A percentile compares a stretch with the other conserved stretches of the same genome.
Conservation (phyloP, 2,113 vertebrate genomes). For the Isurus oxyrinchus region DNA sequence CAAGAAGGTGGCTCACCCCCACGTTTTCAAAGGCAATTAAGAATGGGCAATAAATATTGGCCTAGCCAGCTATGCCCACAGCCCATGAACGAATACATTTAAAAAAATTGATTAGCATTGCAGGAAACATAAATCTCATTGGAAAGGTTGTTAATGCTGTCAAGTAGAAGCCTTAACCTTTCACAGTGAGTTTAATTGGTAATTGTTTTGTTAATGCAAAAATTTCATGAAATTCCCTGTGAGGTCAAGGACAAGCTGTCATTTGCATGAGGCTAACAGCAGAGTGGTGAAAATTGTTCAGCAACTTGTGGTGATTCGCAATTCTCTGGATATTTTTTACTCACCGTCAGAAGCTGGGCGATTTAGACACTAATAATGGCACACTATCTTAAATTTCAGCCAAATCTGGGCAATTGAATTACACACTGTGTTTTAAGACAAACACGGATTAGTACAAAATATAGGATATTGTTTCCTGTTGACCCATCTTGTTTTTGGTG, state of each 20-base stretch:
- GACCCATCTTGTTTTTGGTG: constrained; percentile 33
- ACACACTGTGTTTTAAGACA: background rate
- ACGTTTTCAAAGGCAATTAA: too few species aligned
- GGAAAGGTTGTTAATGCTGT: background rate
- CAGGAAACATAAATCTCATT: background rate
- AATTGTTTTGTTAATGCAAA: background rate
- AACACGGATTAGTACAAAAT: constrained; percentile 10
- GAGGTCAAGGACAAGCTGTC: background rate
- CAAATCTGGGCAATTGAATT: background rate
- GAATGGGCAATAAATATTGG: too few species aligned
- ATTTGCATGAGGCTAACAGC: background rate
- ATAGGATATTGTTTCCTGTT: constrained; percentile 29
- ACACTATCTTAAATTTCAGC: background rate
- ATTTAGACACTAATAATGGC: background rate
- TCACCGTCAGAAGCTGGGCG: background rate
- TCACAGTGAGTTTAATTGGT: background rate
- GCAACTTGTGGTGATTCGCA: background rate
- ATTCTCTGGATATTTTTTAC: background rate
- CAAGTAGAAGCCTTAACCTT: background rate
- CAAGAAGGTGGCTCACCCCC: too few species aligned
- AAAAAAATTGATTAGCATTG: background rate
- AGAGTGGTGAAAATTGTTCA: background rate
- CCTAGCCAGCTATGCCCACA: too few species aligned
- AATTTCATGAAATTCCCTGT: background rate
- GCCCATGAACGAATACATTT: too few species aligned